Evolutionary conservation across 2,797 vertebrate species (phyloP).

Genomic region (Pseudomugil tenellus): DNA sequence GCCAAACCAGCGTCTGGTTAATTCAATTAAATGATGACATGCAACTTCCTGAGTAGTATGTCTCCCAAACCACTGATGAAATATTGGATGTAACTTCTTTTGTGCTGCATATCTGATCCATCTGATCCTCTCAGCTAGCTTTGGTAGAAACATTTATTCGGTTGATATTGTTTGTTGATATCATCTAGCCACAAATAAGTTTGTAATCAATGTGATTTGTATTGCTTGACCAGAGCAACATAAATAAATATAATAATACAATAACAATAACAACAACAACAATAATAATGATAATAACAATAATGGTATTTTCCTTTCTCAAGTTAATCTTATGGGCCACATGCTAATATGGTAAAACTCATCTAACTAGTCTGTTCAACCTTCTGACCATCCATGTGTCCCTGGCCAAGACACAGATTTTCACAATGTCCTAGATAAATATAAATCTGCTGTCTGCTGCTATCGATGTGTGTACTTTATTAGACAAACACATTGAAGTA

Average conservation of each 20-base stretch:
- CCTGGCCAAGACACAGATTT: background rate
- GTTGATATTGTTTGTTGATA: too few relatives aligned
- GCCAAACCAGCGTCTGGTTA: conserved; percentile 11
- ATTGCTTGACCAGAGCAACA: background rate
- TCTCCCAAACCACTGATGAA: conserved; percentile 8
- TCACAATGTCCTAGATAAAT: background rate
- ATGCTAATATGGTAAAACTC: background rate
- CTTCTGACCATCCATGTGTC: background rate
- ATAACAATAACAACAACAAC: background rate
- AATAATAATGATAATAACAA: background rate
- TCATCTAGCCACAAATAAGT: too few relatives aligned
- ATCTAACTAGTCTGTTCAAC: background rate
- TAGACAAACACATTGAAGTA: background rate
- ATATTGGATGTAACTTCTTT: conserved; percentile 18
- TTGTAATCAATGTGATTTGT: background rate
- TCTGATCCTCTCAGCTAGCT: background rate
- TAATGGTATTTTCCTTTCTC: background rate
- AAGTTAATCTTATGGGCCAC: background rate
- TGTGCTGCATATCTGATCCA: background rate
- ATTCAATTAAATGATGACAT: conserved; percentile 34
- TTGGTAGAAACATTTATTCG: background rate
- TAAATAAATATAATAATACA: background rate
- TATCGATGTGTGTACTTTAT: too few relatives aligned
- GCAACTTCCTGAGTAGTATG: conserved; percentile 12
- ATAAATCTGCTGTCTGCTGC: too few relatives aligned